Evolutionary conservation across 2,113 vertebrate species (phyloP), one percentile per base, ranked within the genome.

Genomic region (Lamprotornis superbus): DNA sequence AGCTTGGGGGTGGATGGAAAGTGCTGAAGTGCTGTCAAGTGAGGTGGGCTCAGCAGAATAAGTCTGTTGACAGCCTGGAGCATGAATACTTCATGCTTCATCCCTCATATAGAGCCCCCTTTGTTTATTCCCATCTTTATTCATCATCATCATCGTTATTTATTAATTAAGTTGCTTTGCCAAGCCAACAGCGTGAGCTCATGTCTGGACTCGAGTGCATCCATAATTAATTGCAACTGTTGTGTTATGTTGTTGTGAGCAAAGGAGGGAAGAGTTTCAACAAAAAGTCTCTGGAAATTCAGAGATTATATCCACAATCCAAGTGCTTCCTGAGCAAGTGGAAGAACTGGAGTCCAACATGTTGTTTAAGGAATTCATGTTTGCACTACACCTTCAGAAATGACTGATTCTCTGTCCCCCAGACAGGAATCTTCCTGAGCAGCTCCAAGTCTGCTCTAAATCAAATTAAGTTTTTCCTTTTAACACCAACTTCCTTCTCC

Each of bases 141-240:
- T 95, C 91, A 91, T 93, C 87, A 94, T 89, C 88, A 80, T 95
- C 89, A 52, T 89, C 4, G 4, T 96, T 91, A 89, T 86, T 96
- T 96, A 95, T 96, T 95, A 94, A 97, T 96, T 93, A 94, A 78
- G 52, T 91, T 69, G 24, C 44, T 80, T 94, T 90, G 88, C 93
- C 64, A 73, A 70, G 63, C 87, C 67, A 90, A 44, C 67, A 91
- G 82, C 4, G 21, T 95, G 91, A 95, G 94, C 82, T 94, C 93
- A 91, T 87, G 93, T 96, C 93, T 95, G 95, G 87, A 55, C 87
- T 83, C 0, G 0, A 35, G 63, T 65, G 79, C 93, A 94, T 94
- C 80, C 73, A 87, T 94, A 95, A 95, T 95, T 87, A 95, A 95
- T 93, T 76, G 75, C 75, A 59, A 93, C 73, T 86, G 67, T 93